Percentiles rank a stretch among this genome's conserved stretches.
Conservation (phyloP, 2,888 invertebrate genomes). For the Andricus quercusramuli region DNA sequence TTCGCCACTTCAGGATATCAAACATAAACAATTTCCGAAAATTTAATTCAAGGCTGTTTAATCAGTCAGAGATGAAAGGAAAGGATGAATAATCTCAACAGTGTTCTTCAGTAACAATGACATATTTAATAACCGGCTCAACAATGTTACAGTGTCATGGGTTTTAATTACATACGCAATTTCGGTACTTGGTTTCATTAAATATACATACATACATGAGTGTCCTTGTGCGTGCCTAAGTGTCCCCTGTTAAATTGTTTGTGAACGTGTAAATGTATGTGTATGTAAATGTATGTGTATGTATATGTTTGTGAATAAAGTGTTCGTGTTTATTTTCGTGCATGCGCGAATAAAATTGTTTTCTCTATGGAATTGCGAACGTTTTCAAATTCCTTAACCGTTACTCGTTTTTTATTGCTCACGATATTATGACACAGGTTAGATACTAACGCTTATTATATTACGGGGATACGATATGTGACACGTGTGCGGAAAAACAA, state of each 20-base stretch:
- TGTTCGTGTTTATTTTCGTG: conserved; percentile 43
- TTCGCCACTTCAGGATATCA: too few species aligned
- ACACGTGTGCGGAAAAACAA: conserved; percentile 38
- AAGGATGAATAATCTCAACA: conserved; percentile 45
- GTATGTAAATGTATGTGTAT: conserved; percentile 53
- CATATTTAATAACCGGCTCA: conserved; percentile 78
- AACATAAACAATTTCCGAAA: background rate
- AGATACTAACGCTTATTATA: conserved; percentile 32
- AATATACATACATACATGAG: conserved; percentile 74
- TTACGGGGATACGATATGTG: conserved; percentile 8
- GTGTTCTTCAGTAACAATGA: conserved; percentile 78
- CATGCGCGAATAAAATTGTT: conserved; percentile 45
- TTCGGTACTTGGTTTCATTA: conserved; percentile 71
- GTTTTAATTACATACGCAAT: conserved; percentile 69
- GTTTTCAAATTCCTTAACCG: conserved; percentile 12
- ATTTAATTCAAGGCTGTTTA: background rate
- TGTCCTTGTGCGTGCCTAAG: conserved; percentile 46
- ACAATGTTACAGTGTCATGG: conserved; percentile 74
- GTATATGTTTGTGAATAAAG: conserved; percentile 48
- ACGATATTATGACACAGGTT: conserved; percentile 36
- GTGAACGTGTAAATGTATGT: conserved; percentile 47
- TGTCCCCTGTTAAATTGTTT: conserved; percentile 40
- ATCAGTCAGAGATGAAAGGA: background rate
- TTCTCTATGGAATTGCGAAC: background rate
- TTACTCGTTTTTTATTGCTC: conserved; percentile 25